Conservation (phyloP, 2,113 vertebrate genomes). For the Sclerurus mexicanus region DNA sequence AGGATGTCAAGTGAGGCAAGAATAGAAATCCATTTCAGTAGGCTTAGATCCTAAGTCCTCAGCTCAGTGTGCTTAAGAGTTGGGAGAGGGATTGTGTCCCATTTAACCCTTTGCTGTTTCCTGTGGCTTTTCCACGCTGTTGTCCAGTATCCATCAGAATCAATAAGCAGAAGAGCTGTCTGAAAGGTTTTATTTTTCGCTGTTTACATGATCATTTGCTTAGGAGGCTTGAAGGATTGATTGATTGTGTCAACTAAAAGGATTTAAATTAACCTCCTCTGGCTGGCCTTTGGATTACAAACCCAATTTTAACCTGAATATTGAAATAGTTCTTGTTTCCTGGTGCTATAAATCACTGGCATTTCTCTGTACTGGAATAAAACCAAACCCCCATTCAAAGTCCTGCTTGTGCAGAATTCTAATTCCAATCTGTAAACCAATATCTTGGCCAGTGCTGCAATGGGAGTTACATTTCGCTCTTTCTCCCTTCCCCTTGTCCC, state of each 20-base stretch:
- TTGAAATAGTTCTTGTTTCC: background rate
- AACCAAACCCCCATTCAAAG: background rate
- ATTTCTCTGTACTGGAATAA: background rate
- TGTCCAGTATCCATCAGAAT: background rate
- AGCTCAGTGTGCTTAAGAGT: slow-evolving; percentile 30
- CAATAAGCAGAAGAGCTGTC: background rate
- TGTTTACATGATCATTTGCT: background rate
- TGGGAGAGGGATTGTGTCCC: slow-evolving; percentile 37
- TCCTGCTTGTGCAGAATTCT: background rate
- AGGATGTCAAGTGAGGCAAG: slow-evolving; percentile 40
- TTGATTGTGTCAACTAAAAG: background rate
- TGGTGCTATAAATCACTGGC: background rate
- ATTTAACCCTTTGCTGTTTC: slow-evolving; percentile 21
- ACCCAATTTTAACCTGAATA: background rate
- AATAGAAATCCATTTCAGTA: slow-evolving; percentile 67
- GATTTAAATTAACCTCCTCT: background rate
- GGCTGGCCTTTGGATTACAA: background rate
- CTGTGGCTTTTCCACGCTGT: background rate
- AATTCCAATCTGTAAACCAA: background rate
- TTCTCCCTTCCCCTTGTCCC: background rate
- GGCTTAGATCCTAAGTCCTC: slow-evolving; percentile 63
- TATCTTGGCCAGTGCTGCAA: background rate
- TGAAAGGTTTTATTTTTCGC: background rate
- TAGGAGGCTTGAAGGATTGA: background rate
- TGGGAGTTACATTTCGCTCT: background rate